phyloP scores from a whole-genome alignment of 1,140 invertebrate species.

The Paraescarpia echinospica region DNA sequence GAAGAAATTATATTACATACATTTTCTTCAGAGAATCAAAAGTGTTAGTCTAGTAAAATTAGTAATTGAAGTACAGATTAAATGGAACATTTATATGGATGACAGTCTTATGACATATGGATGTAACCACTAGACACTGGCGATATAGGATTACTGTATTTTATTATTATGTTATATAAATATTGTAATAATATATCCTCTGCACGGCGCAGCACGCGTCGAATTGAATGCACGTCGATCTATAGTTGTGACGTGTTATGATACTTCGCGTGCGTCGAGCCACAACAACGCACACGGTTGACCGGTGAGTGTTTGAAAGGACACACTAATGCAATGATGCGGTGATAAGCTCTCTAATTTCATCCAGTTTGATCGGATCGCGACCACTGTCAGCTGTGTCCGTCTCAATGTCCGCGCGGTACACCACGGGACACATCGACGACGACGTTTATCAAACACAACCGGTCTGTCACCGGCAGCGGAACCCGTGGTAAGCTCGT shows the following conservation, averaged over 20 bases:
- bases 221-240: not conserved
- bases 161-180: not conserved
- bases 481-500: not conserved
- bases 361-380: not conserved
- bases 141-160: not conserved
- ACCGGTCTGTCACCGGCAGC: not conserved
- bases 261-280: not conserved
- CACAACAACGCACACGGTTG: not conserved
- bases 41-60: too few species aligned
- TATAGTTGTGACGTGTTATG: not conserved
- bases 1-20: too few species aligned
- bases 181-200: not conserved
- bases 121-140: not conserved
- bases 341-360: not conserved
- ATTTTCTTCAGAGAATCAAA: too few species aligned
- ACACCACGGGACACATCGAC: not conserved
- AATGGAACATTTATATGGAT: too few species aligned
- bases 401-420: not conserved
- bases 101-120: too few species aligned
- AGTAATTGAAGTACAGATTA: too few species aligned
- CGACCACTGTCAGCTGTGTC: not conserved
- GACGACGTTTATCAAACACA: not conserved
- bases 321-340: not conserved
- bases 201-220: not conserved
- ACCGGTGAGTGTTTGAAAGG: not conserved